Evolutionary conservation across 2,888 invertebrate genomes (phyloP).

Genomic region (Caprella mutica): DNA sequence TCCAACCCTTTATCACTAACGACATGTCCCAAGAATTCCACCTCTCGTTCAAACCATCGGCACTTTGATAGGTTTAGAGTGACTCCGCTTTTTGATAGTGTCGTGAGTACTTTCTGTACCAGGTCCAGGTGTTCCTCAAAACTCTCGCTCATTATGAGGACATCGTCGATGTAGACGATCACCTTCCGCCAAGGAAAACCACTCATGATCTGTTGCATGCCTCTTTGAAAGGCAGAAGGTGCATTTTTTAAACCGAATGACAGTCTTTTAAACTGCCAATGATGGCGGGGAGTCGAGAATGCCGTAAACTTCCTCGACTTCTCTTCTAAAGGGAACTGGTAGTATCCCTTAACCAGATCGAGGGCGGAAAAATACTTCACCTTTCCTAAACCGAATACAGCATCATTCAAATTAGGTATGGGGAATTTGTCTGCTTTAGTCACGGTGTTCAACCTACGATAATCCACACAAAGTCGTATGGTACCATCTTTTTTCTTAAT

Average conservation of each 20-base stretch:
- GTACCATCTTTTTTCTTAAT: not conserved
- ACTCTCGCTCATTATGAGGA: not conserved
- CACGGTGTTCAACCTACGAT: not conserved
- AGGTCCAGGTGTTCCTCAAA: not conserved
- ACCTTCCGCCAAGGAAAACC: not conserved
- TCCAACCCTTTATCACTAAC: not conserved
- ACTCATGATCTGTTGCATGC: not conserved
- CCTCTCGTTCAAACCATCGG: not conserved
- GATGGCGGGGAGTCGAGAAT: not conserved
- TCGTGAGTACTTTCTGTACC: not conserved
- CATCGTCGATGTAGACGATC: not conserved
- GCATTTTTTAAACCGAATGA: not conserved
- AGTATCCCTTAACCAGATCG: not conserved
- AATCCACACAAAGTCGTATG: conserved; percentile 7
- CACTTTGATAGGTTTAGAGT: not conserved
- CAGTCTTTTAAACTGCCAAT: not conserved
- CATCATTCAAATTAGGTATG: not conserved
- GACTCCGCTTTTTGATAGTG: not conserved
- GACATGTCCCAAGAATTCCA: not conserved
- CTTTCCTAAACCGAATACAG: conserved; percentile 2
- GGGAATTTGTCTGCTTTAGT: not conserved
- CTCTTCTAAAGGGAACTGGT: not conserved
- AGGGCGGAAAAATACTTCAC: conserved; percentile 4
- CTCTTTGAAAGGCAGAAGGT: not conserved
- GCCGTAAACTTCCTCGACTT: not conserved